These are phyloP conservation scores for Pipistrellus nathusii DNA, from an alignment of 2,797 vertebrate species.

Conservation along the genomic window DNA sequence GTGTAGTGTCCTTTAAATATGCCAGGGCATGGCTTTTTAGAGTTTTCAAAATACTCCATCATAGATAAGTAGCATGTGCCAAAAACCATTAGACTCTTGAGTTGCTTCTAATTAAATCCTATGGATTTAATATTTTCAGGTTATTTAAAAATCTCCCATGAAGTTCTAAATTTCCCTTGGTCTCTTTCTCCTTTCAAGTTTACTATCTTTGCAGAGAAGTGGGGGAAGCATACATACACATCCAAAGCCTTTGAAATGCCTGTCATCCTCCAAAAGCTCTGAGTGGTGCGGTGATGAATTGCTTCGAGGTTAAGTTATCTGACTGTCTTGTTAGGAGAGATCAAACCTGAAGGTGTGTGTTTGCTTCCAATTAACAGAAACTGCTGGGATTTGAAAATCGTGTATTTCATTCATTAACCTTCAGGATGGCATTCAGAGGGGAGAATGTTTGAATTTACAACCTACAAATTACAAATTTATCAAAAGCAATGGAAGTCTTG, in stretches of 20 bases:
- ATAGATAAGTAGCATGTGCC: neutral
- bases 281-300: slow-evolving; percentile 48
- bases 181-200: slow-evolving; percentile 18
- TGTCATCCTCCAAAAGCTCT: neutral
- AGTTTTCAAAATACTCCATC: neutral
- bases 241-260: slow-evolving; percentile 61
- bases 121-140: slow-evolving; percentile 38
- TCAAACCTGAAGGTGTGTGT: slow-evolving; percentile 79
- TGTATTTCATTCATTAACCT: slow-evolving; percentile 82
- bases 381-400: slow-evolving; percentile 78
- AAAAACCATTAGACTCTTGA: neutral
- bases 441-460: slow-evolving; percentile 76
- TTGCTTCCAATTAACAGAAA: slow-evolving; percentile 82
- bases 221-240: neutral
- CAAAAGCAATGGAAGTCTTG: slow-evolving; percentile 69
- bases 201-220: slow-evolving; percentile 10
- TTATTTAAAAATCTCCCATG: slow-evolving; percentile 52
- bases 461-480: slow-evolving; percentile 75
- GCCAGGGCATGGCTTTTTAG: neutral
- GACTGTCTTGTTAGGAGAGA: slow-evolving; percentile 77
- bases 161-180: slow-evolving; percentile 47
- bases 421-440: slow-evolving; percentile 75
- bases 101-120: slow-evolving; percentile 53
- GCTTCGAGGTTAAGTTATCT: slow-evolving; percentile 79
- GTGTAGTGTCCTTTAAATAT: neutral